Conservation (phyloP, 2,113 vertebrate species). For the Tenrec ecaudatus region DNA sequence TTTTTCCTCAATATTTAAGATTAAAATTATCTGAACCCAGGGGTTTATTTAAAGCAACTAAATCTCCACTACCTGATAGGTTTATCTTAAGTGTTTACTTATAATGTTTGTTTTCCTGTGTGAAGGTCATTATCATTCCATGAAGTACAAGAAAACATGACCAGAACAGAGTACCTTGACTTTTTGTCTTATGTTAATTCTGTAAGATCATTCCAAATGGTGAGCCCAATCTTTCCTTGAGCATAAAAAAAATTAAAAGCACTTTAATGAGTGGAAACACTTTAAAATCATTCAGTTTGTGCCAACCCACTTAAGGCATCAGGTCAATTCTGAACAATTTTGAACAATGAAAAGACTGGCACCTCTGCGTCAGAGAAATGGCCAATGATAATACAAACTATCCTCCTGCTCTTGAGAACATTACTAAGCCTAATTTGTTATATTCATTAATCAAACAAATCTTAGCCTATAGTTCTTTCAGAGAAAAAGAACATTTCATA, state of each 20-base stretch:
- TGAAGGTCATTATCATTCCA: conserved; percentile 14
- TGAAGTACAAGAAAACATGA: conserved; percentile 15
- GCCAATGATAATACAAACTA: neutral
- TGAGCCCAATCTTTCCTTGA: neutral
- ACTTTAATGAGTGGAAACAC: neutral
- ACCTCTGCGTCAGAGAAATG: neutral
- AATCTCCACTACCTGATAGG: neutral
- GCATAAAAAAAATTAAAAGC: conserved; percentile 10
- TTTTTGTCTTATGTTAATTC: neutral
- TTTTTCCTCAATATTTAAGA: conserved; percentile 10
- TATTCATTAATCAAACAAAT: conserved; percentile 30
- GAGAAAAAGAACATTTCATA: neutral
- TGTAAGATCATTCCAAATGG: conserved; percentile 13
- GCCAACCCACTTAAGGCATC: neutral
- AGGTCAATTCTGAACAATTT: neutral
- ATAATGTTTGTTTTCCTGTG: conserved; percentile 8
- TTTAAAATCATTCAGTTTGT: neutral
- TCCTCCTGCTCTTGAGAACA: conserved; percentile 8
- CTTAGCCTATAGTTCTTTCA: conserved; percentile 9
- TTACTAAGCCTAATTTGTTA: neutral
- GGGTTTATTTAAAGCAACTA: conserved; percentile 35
- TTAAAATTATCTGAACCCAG: neutral
- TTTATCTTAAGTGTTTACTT: neutral
- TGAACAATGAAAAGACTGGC: too few relatives aligned
- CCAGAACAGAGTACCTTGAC: neutral